Evolutionary conservation across 2,113 vertebrate genomes (phyloP).

Genomic region (Lagopus muta): DNA sequence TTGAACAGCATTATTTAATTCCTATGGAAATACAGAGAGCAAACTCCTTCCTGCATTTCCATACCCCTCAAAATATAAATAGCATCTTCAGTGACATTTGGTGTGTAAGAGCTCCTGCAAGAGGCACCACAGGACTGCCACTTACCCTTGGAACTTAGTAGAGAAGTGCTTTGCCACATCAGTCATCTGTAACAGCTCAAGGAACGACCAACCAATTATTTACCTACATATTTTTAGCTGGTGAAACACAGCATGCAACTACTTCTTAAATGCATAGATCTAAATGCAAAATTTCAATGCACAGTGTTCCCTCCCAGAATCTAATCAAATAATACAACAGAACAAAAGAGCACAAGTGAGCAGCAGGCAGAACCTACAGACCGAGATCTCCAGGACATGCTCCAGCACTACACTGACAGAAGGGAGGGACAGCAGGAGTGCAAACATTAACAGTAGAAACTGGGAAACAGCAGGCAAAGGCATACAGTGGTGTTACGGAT

Average conservation of each 20-base stretch:
- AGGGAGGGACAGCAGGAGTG: neutral
- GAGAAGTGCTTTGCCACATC: neutral
- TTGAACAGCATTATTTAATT: accelerated
- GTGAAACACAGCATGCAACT: neutral
- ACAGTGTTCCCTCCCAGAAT: neutral
- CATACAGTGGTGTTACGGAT: accelerated
- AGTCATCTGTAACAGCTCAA: neutral
- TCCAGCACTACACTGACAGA: accelerated
- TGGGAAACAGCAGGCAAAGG: too few relatives aligned
- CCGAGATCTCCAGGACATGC: accelerated
- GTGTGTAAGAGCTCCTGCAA: neutral
- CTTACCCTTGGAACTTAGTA: neutral
- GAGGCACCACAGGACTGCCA: neutral
- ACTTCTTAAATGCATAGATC: neutral
- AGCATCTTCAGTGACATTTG: neutral
- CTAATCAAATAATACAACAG: neutral
- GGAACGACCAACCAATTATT: neutral
- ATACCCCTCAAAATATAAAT: neutral
- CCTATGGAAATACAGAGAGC: neutral
- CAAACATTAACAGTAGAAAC: accelerated
- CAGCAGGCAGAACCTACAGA: neutral
- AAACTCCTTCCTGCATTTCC: neutral
- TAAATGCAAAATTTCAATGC: neutral
- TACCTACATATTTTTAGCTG: neutral
- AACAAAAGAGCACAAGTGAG: neutral